These are phyloP conservation scores for Oncorhynchus kisutch DNA, from an alignment of 2,113 vertebrate genomes.

Conservation along the genomic window DNA sequence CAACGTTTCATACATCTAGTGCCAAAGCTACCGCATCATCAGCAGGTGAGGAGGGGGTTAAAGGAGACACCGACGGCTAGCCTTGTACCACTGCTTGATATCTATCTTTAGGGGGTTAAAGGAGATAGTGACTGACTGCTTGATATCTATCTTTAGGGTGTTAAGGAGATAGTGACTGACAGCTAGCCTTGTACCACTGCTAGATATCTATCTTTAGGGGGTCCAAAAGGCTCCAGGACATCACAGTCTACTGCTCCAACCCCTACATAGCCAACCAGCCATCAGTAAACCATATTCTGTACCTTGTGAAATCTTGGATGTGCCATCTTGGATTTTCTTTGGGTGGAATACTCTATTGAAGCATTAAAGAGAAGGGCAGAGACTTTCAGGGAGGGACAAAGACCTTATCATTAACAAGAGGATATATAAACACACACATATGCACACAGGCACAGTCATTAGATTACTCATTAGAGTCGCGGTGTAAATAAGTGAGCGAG, in stretches of 20 bases:
- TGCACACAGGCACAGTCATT: neutral
- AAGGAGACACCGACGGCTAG: no score
- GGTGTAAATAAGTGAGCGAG: constrained; percentile 55
- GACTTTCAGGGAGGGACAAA: neutral
- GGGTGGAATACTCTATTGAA: neutral
- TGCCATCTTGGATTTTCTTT: neutral
- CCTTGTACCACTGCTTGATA: no score
- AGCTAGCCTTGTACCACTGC: neutral
- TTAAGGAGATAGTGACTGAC: no score
- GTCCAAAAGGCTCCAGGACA: neutral
- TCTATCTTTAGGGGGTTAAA: neutral
- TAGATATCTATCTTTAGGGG: neutral
- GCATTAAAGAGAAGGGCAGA: neutral
- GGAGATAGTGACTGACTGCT: no score
- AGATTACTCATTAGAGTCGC: constrained; percentile 11
- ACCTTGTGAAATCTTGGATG: neutral
- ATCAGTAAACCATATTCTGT: neutral
- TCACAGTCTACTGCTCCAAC: neutral
- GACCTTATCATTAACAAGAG: neutral
- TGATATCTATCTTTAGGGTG: neutral
- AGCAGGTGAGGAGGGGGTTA: neutral
- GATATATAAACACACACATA: constrained; percentile 4
- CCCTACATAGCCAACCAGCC: neutral
- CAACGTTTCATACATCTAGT: constrained; percentile 50
- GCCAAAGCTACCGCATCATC: constrained; percentile 54